phyloP scores from a whole-genome alignment of 2,888 invertebrate genomes.

The Girardia tigrina region DNA sequence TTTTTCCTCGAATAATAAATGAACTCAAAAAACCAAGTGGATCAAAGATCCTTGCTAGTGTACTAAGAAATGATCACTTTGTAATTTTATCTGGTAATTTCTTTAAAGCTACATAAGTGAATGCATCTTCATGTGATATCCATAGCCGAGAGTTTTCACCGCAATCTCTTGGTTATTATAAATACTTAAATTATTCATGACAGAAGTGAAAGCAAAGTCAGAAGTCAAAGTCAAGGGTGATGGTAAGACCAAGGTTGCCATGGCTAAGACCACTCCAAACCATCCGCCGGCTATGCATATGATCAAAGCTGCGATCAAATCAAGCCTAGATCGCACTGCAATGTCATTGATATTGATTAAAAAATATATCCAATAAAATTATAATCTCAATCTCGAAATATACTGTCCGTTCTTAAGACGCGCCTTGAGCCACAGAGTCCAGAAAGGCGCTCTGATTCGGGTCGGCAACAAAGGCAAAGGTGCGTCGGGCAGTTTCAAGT shows the following conservation, averaged over 20 bases:
- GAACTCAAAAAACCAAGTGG: no score
- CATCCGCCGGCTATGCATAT: constrained; percentile 55
- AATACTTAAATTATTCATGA: no score
- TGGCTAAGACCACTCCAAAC: constrained; percentile 40
- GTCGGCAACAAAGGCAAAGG: constrained; percentile 44
- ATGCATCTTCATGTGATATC: no score
- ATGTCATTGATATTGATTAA: constrained; percentile 57
- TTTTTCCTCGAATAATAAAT: no score
- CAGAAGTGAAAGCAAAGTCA: not conserved
- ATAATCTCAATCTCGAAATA: constrained; percentile 57
- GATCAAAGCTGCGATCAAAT: constrained; percentile 54
- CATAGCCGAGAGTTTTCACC: no score
- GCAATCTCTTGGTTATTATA: no score
- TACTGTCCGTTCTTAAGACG: constrained; percentile 56
- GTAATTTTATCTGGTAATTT: no score
- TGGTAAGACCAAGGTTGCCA: constrained; percentile 34
- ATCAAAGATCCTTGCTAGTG: no score
- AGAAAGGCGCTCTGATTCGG: constrained; percentile 42
- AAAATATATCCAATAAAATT: constrained; percentile 57
- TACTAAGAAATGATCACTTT: no score
- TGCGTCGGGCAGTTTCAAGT: constrained; percentile 42
- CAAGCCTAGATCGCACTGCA: constrained; percentile 53
- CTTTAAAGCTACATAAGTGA: no score
- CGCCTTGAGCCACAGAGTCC: constrained; percentile 56
- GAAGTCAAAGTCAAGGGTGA: not conserved